A percentile compares a stretch with the other conserved stretches of the same genome.
Evolutionary conservation across 2,797 vertebrate species (phyloP).

Genomic region (Danio kyathit): DNA sequence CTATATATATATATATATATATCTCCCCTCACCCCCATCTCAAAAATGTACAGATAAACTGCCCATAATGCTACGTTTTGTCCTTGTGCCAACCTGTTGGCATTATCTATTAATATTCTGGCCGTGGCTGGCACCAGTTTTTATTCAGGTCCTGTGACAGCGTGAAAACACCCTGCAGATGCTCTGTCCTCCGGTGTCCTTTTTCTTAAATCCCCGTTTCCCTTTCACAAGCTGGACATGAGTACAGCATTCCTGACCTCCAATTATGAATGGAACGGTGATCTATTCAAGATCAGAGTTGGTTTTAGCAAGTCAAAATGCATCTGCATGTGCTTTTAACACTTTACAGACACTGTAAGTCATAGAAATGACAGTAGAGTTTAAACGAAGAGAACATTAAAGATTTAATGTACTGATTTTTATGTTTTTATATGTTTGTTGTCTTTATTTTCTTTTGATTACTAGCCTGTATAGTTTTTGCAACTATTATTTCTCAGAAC

Average conservation of each 20-base stretch:
- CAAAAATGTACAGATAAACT: not conserved
- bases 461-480: no score
- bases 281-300: not conserved
- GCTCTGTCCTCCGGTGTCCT: conserved; percentile 22
- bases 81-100: conserved; percentile 19
- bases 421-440: no score
- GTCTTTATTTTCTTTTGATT: no score
- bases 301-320: not conserved
- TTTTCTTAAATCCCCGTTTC: conserved; percentile 16
- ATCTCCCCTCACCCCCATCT: no score
- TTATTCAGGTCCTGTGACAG: conserved; percentile 21
- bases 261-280: conserved; percentile 18
- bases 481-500: no score
- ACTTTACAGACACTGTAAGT: not conserved
- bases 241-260: conserved; percentile 9
- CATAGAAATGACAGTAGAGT: not conserved
- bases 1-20: no score
- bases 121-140: not conserved
- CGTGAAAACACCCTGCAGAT: conserved; percentile 38
- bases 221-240: not conserved
- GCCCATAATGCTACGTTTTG: conserved; percentile 1
- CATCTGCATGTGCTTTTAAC: not conserved
- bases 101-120: conserved; percentile 29
- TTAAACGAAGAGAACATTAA: not conserved
- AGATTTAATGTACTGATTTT: not conserved